Conservation (phyloP, 2,888 invertebrate genomes). For the Aricia artaxerxes region DNA sequence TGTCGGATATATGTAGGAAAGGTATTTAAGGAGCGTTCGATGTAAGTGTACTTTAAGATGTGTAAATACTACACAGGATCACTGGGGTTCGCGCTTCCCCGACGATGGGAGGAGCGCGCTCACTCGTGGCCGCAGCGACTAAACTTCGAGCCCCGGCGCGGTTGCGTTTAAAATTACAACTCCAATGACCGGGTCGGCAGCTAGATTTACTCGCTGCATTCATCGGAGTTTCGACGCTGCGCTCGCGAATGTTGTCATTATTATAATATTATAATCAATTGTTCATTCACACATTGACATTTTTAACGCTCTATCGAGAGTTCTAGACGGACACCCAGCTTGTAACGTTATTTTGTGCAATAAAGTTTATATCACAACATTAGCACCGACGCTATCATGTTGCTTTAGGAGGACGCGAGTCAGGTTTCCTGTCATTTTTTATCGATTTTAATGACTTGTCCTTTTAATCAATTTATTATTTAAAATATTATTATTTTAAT, state of each 20-base stretch:
- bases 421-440: slow-evolving; percentile 8
- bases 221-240: background rate
- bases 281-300: slow-evolving; percentile 19
- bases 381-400: slow-evolving; percentile 31
- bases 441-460: background rate
- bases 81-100: slow-evolving; percentile 42
- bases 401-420: slow-evolving; percentile 26
- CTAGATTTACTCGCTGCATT: background rate
- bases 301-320: slow-evolving; percentile 9
- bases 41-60: slow-evolving; percentile 69
- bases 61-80: slow-evolving; percentile 73
- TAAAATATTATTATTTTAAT: slow-evolving; percentile 6
- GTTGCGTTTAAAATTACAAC: background rate
- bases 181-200: background rate
- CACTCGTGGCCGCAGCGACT: slow-evolving; percentile 2
- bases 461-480: slow-evolving; percentile 14
- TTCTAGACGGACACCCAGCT: slow-evolving; percentile 15
- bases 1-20: slow-evolving; percentile 64
- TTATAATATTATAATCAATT: slow-evolving; percentile 10
- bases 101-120: slow-evolving; percentile 30
- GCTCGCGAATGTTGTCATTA: background rate
- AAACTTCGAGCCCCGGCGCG: background rate
- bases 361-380: slow-evolving; percentile 35
- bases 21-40: slow-evolving; percentile 59
- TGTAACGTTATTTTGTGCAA: slow-evolving; percentile 38